Conservation (phyloP, 2,113 vertebrate species). For the Pomatostomus ruficeps region DNA sequence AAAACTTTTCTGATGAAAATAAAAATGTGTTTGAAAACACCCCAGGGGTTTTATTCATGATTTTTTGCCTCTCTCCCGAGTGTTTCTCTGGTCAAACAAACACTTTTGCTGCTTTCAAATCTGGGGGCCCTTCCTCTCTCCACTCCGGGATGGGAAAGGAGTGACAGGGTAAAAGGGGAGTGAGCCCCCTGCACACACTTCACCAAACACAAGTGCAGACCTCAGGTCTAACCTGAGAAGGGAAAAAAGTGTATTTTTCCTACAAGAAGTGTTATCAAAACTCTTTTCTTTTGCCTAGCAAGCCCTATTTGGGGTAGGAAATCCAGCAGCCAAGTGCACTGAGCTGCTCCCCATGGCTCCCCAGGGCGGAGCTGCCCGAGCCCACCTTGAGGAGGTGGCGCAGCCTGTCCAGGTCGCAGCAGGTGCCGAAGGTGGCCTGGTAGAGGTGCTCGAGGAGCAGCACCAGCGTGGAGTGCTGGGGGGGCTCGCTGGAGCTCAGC, state of each 20-base stretch:
- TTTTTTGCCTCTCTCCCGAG: background rate
- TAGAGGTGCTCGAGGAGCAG: slow-evolving; percentile 86
- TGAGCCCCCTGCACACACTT: background rate
- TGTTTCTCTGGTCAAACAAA: background rate
- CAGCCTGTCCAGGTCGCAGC: slow-evolving; percentile 75
- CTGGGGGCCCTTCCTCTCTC: background rate
- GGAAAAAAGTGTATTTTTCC: rapidly evolving
- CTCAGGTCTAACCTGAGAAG: background rate
- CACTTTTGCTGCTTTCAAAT: background rate
- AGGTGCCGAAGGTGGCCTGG: slow-evolving; percentile 83
- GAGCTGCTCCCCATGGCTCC: rapidly evolving
- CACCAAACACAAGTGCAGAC: background rate
- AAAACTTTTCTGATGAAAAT: background rate
- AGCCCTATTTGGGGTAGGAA: background rate
- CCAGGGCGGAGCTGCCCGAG: rapidly evolving
- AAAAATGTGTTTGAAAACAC: background rate
- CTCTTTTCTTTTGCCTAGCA: background rate
- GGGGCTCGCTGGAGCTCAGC: slow-evolving; percentile 72
- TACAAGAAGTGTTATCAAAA: background rate
- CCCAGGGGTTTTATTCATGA: background rate
- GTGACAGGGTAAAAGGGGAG: background rate
- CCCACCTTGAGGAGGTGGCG: slow-evolving; percentile 79
- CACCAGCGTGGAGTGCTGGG: slow-evolving; percentile 67
- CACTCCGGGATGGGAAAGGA: background rate
- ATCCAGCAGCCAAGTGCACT: background rate